Evolutionary conservation across 2,888 invertebrate species (phyloP).

Genomic region (Encarsia formosa): DNA sequence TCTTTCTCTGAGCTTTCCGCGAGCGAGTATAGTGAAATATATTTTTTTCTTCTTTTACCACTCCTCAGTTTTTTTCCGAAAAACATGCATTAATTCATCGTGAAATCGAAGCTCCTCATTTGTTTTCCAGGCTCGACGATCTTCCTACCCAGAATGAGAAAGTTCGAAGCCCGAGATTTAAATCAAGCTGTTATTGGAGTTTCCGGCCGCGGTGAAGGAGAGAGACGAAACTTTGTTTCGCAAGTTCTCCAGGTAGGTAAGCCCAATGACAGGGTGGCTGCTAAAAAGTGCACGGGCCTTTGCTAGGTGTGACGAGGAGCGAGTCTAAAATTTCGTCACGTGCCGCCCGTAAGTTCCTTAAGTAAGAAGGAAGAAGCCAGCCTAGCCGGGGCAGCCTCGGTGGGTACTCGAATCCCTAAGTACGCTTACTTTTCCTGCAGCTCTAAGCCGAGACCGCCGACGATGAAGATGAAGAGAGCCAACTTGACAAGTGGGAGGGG

Average conservation of each 20-base stretch:
- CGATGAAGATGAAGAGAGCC: conserved; percentile 28
- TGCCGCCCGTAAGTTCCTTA: conserved; percentile 45
- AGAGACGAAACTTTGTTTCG: conserved; percentile 10
- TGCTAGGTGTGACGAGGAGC: too few relatives aligned
- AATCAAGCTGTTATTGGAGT: conserved; percentile 21
- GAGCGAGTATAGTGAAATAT: too few relatives aligned
- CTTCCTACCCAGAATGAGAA: too few relatives aligned
- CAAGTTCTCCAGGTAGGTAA: not conserved
- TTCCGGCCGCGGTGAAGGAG: conserved; percentile 6
- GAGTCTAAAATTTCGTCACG: conserved; percentile 47
- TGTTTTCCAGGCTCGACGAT: too few relatives aligned
- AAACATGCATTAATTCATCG: too few relatives aligned
- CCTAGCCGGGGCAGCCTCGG: conserved; percentile 21
- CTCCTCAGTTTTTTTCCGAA: too few relatives aligned
- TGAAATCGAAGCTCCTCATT: too few relatives aligned
- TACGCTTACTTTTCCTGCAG: conserved; percentile 19
- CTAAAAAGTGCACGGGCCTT: conserved; percentile 10
- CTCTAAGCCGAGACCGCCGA: conserved; percentile 5
- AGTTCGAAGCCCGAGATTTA: too few relatives aligned
- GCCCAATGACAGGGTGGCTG: too few relatives aligned
- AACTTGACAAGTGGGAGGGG: conserved; percentile 42
- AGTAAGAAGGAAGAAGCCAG: conserved; percentile 30
- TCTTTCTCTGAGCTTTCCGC: too few relatives aligned
- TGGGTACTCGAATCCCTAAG: conserved; percentile 37
- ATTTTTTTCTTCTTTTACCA: too few relatives aligned